Evolutionary conservation across 2,888 invertebrate genomes (phyloP), one percentile per base, ranked within the genome.

Genomic region (Drosophila gaucha): DNA sequence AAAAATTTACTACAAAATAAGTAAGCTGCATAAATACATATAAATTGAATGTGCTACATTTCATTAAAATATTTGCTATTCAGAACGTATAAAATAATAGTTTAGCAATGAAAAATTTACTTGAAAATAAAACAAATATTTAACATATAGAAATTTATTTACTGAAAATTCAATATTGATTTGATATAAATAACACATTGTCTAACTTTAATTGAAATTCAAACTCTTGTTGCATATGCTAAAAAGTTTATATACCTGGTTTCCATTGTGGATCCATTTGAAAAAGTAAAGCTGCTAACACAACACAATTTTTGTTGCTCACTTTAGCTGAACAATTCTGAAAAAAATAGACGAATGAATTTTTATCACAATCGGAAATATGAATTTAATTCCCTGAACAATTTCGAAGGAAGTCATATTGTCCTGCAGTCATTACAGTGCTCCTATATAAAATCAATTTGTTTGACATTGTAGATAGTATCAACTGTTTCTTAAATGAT

Each of bases 311-410:
- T 30, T 46, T 54, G 43, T 28, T 44, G 43, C 28, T 12, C 26
- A 16, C 43, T 44, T 18, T 44, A 3, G 12, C 18, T 28, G 12
- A 24, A 31, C 14, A n/a, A 14, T 28, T 20, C 26, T 14, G 38
- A 20, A n/a, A 35, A 58, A 33, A 24, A 14, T 16, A 26, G 8
- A 6, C 22, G 8, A 30, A 4, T n/a, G 16, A 51, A 33, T 33
- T 54, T 43, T 54, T 26, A 26, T 26, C 41, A 20, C 28, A 56
- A 38, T 24, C 38, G 44, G 38, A 59, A 46, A 60, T 38, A 44
- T 38, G 38, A 35, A 38, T 59, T 55, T 44, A 31, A 30, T 36
- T 30, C 22, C 36, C 36, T 24, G n/a, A n/a, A 28, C 58, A 31
- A 28, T 10, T 18, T 20, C 12, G 24, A 57, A 3, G 2, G 16